phyloP scores from a whole-genome alignment of 2,113 vertebrate genomes.

The Pteruthius melanotis region DNA sequence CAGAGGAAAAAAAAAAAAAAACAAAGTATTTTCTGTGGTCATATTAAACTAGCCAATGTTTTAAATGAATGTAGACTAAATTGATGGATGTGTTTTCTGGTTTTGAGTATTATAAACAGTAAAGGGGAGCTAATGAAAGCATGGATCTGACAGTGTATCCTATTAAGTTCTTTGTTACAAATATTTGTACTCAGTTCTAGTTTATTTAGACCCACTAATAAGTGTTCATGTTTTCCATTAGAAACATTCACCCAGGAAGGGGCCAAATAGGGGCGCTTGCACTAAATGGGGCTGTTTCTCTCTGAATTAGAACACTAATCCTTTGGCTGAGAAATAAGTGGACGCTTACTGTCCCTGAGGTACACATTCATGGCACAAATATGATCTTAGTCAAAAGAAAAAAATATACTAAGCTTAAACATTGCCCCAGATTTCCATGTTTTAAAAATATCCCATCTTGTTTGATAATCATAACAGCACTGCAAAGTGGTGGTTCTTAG shows the following conservation, averaged over 20 bases:
- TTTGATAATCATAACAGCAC: neutral
- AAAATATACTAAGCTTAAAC: neutral
- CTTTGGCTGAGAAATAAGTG: neutral
- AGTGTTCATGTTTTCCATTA: neutral
- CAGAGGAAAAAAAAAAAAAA: neutral
- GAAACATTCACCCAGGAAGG: neutral
- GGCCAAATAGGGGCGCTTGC: neutral
- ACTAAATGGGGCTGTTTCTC: neutral
- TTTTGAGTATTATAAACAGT: neutral
- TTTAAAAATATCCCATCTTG: neutral
- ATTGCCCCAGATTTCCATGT: neutral
- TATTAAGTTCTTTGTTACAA: neutral
- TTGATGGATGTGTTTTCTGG: neutral
- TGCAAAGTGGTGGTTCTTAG: neutral
- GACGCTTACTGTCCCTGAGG: neutral
- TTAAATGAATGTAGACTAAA: neutral
- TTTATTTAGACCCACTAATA: constrained; percentile 12
- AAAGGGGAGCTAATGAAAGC: neutral
- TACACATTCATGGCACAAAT: neutral
- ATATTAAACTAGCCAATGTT: neutral
- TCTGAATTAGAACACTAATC: neutral
- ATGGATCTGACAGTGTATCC: neutral
- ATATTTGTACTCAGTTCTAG: neutral
- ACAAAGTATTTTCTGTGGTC: neutral
- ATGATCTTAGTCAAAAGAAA: neutral